A percentile compares a stretch with the other conserved stretches of the same genome.
phyloP scores from a whole-genome alignment of 2,888 invertebrate genomes.

The Ametastegia equiseti region DNA sequence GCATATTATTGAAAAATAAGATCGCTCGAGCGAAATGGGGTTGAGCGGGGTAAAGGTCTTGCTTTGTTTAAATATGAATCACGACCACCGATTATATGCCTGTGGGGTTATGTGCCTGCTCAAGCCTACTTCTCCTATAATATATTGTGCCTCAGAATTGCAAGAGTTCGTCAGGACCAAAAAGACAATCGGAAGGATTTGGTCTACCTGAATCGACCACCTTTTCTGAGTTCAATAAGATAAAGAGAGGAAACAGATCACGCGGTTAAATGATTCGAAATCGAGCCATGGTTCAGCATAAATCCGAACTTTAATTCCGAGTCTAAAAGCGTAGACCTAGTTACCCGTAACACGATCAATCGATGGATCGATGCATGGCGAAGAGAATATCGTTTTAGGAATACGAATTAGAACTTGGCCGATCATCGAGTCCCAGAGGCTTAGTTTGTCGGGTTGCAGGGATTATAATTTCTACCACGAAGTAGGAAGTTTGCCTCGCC shows the following conservation, averaged over 20 bases:
- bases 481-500: slow-evolving; percentile 18
- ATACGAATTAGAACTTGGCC: slow-evolving; percentile 27
- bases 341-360: not conserved
- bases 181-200: not conserved
- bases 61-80: slow-evolving; percentile 37
- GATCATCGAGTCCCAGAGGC: slow-evolving; percentile 31
- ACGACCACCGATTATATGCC: not conserved
- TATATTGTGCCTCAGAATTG: not conserved
- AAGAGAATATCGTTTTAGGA: not conserved
- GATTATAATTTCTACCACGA: slow-evolving; percentile 41
- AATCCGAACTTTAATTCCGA: not conserved
- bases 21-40: not conserved
- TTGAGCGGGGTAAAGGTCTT: slow-evolving; percentile 13
- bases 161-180: not conserved
- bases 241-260: not conserved
- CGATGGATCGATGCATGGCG: not conserved
- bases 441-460: not conserved
- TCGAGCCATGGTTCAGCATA: not conserved
- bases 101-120: slow-evolving; percentile 20
- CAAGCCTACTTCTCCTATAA: not conserved
- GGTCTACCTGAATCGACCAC: not conserved
- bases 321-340: not conserved
- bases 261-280: not conserved
- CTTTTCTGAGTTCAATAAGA: not conserved
- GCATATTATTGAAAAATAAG: slow-evolving; percentile 33